Base-by-base conservation (phyloP, 2,797 vertebrate genomes). In the Salarias fasciatus region DNA sequence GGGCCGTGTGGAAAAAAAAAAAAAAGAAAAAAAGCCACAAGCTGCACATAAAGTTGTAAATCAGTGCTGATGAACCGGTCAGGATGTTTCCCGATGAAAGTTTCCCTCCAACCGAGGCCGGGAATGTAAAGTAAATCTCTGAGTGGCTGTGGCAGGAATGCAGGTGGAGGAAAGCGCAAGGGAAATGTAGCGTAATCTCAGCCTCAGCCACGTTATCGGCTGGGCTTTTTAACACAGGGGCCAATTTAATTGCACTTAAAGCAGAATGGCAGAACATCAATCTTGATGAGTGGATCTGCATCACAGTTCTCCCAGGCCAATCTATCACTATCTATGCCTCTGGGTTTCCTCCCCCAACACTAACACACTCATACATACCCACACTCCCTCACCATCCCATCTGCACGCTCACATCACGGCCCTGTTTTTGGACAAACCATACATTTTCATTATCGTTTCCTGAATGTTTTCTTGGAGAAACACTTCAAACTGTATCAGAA, bases 231-330 rank as follows among this genome's bases (percentile, higher is more conserved):
- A 89, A 90, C 83, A 91, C 86, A 86, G 89, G 89, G 85, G 88
- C 90, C 84, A 79, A 92, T 94, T 94, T 94, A 94, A 94, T 94
- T 94, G 92, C 93, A 93, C 92, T 94, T 93, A 94, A 93, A 93
- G 92, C 92, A 87, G 86, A 92, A 93, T 92, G 92, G 91, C 92
- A 93, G 89, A 92, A 92, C 93, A 94, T 94, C 93, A 93, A 94
- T 94, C 93, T 93, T 94, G 91, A 94, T 93, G 93, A 94, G 92
- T 93, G 90, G 92, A 94, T 94, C 92, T 93, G 88, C 92, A 93
- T 92, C 92, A 84, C 84, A 80, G 90, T 86, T 90, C 88, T 92
- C 91, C 90, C 89, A 86, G 89, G 85, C 91, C 90, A 93, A 93
- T 94, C 91, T 94, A 93, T 93, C 93, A 93, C 91, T 88, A 92